These are phyloP conservation scores for Rhabdornis inornatus DNA, from an alignment of 2,113 vertebrate genomes.

Conservation along the genomic window DNA sequence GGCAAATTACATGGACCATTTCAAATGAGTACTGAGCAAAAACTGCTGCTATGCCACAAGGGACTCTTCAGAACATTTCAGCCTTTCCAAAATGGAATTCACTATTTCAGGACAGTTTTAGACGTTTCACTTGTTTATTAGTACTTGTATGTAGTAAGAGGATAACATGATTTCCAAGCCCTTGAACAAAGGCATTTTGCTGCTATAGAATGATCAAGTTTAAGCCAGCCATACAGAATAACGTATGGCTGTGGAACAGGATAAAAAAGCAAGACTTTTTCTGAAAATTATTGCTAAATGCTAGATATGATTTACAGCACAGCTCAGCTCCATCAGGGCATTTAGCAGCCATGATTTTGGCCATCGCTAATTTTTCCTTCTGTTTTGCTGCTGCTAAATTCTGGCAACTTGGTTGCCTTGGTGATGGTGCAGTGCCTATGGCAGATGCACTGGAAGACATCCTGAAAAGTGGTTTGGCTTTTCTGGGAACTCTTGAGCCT, in stretches of 20 bases:
- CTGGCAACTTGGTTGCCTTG: constrained; percentile 37
- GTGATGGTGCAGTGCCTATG: constrained; percentile 1
- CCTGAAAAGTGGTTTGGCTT: background rate
- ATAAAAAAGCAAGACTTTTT: background rate
- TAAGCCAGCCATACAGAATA: background rate
- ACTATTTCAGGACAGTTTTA: background rate
- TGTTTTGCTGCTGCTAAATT: background rate
- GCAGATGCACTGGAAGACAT: background rate
- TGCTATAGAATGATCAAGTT: background rate
- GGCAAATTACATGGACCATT: background rate
- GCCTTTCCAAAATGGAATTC: background rate
- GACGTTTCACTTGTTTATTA: background rate
- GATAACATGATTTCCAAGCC: background rate
- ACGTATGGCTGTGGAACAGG: background rate
- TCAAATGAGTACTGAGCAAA: background rate
- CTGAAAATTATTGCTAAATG: background rate
- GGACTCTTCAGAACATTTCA: background rate
- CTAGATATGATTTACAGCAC: background rate
- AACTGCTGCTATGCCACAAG: background rate
- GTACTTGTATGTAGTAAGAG: background rate
- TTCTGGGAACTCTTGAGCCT: background rate
- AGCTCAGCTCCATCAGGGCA: background rate
- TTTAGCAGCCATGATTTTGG: background rate
- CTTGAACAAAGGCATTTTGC: background rate
- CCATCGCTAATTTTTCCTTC: background rate